These are phyloP conservation scores for Pardosa pseudoannulata DNA, from an alignment of 2,888 invertebrate species.

Conservation along the genomic window DNA sequence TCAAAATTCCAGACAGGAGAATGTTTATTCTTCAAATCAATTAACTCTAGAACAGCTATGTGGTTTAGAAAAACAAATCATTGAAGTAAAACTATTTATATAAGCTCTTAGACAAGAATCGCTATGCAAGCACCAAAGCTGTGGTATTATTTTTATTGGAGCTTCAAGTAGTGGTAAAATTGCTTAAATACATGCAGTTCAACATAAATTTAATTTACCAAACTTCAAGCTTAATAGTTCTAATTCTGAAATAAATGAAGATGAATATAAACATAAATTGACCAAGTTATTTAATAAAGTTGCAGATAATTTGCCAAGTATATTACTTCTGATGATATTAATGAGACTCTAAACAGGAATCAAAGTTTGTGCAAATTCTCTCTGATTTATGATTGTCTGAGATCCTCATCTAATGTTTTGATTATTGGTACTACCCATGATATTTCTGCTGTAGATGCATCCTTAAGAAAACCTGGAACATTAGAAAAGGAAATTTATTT, in stretches of 20 bases:
- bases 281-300: neutral
- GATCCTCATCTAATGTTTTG: neutral
- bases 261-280: neutral
- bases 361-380: neutral
- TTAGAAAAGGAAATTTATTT: conserved; percentile 27
- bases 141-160: conserved; percentile 69
- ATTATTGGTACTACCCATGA: conserved; percentile 24
- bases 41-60: conserved; percentile 5
- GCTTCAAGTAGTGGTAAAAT: conserved; percentile 73
- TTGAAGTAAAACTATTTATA: conserved; percentile 9
- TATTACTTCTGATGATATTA: conserved; percentile 90
- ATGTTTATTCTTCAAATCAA: neutral
- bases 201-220: conserved; percentile 56
- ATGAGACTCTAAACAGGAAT: conserved; percentile 78
- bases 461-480: conserved; percentile 28
- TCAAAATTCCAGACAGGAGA: neutral
- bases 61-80: conserved; percentile 26
- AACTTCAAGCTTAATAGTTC: conserved; percentile 4
- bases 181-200: conserved; percentile 48
- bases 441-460: conserved; percentile 9
- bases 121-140: no score
- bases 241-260: neutral
- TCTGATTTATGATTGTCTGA: neutral
- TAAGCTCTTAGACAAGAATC: neutral
- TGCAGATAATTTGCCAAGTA: conserved; percentile 82